Conservation (phyloP, 2,113 vertebrate species). For the Equus quagga region DNA sequence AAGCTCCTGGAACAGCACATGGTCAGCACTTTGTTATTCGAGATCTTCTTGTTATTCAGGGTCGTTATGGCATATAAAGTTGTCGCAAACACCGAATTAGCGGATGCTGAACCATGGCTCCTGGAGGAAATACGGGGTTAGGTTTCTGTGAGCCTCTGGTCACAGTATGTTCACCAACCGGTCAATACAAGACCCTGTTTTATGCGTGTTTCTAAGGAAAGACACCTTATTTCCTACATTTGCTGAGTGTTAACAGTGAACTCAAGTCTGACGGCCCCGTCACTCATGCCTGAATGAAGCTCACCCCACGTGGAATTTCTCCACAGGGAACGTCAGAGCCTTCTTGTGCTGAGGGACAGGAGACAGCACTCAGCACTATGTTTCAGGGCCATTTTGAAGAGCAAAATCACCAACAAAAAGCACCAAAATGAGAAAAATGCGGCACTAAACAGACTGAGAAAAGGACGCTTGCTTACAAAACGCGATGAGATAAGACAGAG, state of each 20-base stretch:
- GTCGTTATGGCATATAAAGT: not conserved
- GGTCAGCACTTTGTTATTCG: not conserved
- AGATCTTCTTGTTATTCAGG: rapidly evolving
- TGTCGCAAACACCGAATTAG: not conserved
- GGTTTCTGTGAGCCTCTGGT: not conserved
- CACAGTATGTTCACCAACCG: not conserved
- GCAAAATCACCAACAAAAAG: not conserved
- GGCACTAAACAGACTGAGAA: not conserved
- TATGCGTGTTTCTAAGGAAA: not conserved
- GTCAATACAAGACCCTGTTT: not conserved
- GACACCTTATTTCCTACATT: not conserved
- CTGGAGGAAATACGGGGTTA: not conserved
- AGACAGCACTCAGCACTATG: too few species aligned
- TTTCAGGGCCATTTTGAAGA: not conserved
- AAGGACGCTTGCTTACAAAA: not conserved
- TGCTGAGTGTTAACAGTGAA: not conserved
- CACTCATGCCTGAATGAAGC: not conserved
- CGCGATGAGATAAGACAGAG: not conserved
- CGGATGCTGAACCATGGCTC: too few species aligned
- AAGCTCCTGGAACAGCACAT: not conserved
- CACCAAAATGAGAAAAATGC: not conserved
- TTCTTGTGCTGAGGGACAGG: not conserved
- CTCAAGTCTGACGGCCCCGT: rapidly evolving
- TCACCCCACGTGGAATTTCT: too few species aligned
- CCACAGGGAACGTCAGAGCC: not conserved